Conservation (phyloP, 2,888 invertebrate genomes). For the Digitonthophagus gazella region DNA sequence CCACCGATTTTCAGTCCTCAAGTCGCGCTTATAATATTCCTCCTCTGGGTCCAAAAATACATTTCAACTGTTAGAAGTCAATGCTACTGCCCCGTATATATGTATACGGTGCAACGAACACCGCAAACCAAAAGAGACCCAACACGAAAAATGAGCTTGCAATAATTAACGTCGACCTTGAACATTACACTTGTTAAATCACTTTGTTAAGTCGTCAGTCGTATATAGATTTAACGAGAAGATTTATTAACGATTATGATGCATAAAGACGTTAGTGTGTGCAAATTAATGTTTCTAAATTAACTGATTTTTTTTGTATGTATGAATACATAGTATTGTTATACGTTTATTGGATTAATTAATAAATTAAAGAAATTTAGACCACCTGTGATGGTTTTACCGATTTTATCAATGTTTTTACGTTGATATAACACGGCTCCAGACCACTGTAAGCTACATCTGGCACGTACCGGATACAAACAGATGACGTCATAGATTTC, state of each 20-base stretch:
- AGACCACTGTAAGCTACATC: background rate
- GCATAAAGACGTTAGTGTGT: too few relatives aligned
- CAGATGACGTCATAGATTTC: background rate
- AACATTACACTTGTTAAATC: too few relatives aligned
- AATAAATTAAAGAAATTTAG: too few relatives aligned
- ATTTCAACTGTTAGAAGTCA: background rate
- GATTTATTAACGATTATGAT: too few relatives aligned
- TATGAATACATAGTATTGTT: too few relatives aligned
- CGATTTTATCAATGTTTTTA: too few relatives aligned
- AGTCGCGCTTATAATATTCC: background rate
- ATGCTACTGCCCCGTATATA: background rate
- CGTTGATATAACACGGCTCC: background rate
- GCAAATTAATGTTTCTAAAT: too few relatives aligned
- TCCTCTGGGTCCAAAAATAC: background rate
- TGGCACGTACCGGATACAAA: background rate
- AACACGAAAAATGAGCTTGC: background rate
- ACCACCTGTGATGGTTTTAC: too few relatives aligned
- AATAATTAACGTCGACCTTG: background rate
- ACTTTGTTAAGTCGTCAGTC: too few relatives aligned
- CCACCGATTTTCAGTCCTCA: background rate
- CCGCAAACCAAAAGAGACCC: background rate
- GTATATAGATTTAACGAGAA: too few relatives aligned
- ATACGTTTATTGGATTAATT: too few relatives aligned
- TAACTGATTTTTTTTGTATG: too few relatives aligned
- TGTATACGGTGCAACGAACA: background rate